Evolutionary conservation across 2,113 vertebrate genomes (phyloP).

Genomic region (Pterocles gutturalis): DNA sequence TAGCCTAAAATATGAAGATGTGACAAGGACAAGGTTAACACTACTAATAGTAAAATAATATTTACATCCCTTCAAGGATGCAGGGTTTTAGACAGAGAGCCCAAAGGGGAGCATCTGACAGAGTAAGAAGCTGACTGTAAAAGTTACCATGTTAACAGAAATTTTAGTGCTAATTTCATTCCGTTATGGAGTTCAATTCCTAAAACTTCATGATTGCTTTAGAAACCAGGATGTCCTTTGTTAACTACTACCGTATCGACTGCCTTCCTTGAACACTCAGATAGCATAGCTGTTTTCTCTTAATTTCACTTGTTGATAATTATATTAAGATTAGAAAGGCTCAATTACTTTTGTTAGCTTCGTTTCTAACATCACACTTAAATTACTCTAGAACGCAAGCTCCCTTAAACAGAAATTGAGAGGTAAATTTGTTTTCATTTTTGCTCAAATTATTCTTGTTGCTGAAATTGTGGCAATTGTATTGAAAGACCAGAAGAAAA

Average conservation of each 20-base stretch:
- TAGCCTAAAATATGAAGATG: background rate
- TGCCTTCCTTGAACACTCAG: background rate
- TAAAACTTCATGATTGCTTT: background rate
- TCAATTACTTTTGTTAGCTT: background rate
- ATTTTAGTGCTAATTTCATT: background rate
- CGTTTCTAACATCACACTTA: background rate
- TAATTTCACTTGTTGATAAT: constrained; percentile 1
- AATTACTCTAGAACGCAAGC: background rate
- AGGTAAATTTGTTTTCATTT: background rate
- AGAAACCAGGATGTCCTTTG: background rate
- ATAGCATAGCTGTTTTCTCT: background rate
- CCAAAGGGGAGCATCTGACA: background rate
- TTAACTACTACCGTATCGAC: background rate
- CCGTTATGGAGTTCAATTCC: background rate
- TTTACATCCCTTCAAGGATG: background rate
- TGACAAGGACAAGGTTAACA: background rate
- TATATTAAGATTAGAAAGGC: background rate
- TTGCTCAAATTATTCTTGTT: background rate
- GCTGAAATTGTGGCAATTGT: background rate
- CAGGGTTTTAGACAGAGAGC: background rate
- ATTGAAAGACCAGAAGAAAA: background rate
- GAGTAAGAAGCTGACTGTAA: background rate
- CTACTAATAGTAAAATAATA: background rate
- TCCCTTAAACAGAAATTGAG: background rate
- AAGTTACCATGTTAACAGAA: background rate